Percentiles rank a stretch among this genome's conserved stretches.
phyloP scores from a whole-genome alignment of 2,888 invertebrate genomes.

The Gerosis bhagava region DNA sequence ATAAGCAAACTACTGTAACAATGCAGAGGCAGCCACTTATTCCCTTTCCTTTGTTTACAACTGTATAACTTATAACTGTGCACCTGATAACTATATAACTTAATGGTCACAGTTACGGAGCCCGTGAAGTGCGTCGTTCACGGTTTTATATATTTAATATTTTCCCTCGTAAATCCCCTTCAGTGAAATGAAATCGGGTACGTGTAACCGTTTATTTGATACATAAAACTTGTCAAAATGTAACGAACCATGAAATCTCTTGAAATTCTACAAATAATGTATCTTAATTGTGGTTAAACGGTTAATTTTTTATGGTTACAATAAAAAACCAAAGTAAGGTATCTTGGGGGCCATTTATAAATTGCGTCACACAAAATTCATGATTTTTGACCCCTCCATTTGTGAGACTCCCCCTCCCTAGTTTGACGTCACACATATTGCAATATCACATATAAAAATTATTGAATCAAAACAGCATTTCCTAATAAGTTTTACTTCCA shows the following conservation, averaged over 20 bases:
- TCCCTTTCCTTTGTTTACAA: constrained; percentile 7
- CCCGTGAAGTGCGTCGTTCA: constrained; percentile 21
- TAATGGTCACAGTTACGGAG: constrained; percentile 24
- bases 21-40: constrained; percentile 4
- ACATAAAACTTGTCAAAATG: constrained; percentile 18
- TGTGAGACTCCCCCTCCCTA: too few species aligned
- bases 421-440: too few species aligned
- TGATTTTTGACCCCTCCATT: too few species aligned
- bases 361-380: too few species aligned
- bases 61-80: constrained; percentile 13
- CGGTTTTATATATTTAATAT: constrained; percentile 24
- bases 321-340: too few species aligned
- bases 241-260: constrained; percentile 7
- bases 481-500: too few species aligned
- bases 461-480: too few species aligned
- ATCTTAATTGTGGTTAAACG: too few species aligned
- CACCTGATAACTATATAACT: constrained; percentile 23
- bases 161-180: constrained; percentile 19
- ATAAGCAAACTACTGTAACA: too few species aligned
- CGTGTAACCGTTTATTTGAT: constrained; percentile 14
- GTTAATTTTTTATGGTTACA: too few species aligned
- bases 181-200: constrained; percentile 16
- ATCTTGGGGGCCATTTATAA: too few species aligned
- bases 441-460: too few species aligned
- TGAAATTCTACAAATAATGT: constrained; percentile 6